These are phyloP conservation scores for Vanessa tameamea DNA, from an alignment of 1,140 invertebrate genomes.

Conservation along the genomic window DNA sequence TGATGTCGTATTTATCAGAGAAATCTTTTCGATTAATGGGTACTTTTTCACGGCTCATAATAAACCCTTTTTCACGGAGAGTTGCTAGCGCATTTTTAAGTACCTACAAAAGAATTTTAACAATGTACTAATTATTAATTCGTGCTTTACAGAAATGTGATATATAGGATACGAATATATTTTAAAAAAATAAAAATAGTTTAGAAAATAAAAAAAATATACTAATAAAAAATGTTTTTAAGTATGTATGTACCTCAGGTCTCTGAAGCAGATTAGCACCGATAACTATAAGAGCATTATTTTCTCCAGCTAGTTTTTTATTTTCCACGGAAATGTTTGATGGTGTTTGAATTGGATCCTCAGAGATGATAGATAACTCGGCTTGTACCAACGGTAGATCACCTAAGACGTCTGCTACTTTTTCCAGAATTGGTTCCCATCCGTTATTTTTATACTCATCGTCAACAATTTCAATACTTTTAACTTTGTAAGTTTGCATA, in stretches of 20 bases:
- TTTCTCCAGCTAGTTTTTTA: constrained; percentile 82
- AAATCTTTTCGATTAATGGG: constrained; percentile 55
- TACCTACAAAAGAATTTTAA: constrained; percentile 48
- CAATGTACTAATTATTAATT: background rate
- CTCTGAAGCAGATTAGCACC: constrained; percentile 73
- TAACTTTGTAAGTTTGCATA: constrained; percentile 84
- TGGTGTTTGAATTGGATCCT: constrained; percentile 74
- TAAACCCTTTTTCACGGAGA: constrained; percentile 75
- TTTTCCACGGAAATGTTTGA: constrained; percentile 82
- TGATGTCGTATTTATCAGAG: constrained; percentile 66
- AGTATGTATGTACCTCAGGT: constrained; percentile 47
- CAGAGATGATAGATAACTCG: constrained; percentile 72
- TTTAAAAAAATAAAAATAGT: background rate
- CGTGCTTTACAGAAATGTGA: background rate
- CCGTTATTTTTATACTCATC: constrained; percentile 75
- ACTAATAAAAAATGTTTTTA: too few relatives aligned
- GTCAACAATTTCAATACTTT: constrained; percentile 85
- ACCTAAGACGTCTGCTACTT: constrained; percentile 81
- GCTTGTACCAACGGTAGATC: constrained; percentile 85
- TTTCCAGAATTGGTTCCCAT: constrained; percentile 75
- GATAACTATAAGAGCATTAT: constrained; percentile 81
- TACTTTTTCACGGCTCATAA: constrained; percentile 78
- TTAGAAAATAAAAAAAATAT: too few relatives aligned
- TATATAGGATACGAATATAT: background rate
- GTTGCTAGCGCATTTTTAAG: constrained; percentile 64